Conservation (phyloP, 37 sponge, comb jelly and placozoan genomes). For the Beroe forskalii region DNA sequence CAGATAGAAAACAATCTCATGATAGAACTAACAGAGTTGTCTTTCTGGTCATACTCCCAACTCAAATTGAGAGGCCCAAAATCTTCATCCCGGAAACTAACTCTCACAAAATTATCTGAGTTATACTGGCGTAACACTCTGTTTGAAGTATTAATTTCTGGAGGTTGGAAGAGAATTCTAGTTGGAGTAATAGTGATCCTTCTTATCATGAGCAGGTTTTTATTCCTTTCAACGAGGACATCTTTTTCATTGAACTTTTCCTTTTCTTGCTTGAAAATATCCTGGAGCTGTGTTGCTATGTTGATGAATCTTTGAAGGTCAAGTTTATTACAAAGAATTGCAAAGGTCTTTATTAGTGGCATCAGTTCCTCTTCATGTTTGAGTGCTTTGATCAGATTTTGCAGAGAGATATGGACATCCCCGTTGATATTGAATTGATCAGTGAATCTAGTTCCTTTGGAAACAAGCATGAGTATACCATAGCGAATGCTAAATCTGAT, state of each 20-base stretch:
- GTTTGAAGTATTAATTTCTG: constrained; percentile 63
- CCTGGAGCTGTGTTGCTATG: background rate
- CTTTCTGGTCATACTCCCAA: constrained; percentile 5
- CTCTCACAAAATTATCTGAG: constrained; percentile 64
- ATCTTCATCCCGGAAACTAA: constrained; percentile 66
- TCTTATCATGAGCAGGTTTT: background rate
- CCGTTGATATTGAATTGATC: background rate
- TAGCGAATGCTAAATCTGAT: constrained; percentile 14
- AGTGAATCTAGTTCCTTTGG: constrained; percentile 16
- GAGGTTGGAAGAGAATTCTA: constrained; percentile 28
- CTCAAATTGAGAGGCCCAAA: constrained; percentile 30
- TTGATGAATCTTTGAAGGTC: constrained; percentile 14
- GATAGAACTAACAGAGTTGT: background rate
- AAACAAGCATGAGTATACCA: constrained; percentile 28
- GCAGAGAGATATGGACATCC: background rate
- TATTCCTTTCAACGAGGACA: background rate
- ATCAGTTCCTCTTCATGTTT: background rate
- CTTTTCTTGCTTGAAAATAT: background rate
- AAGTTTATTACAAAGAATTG: constrained; percentile 10
- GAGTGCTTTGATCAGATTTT: background rate
- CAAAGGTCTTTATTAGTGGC: constrained; percentile 29
- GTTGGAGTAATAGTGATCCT: constrained; percentile 57
- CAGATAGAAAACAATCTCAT: background rate
- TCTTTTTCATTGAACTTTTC: background rate
- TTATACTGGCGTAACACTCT: constrained; percentile 50